A percentile compares a stretch with the other conserved stretches of the same genome.
These are phyloP conservation scores for Sphaeridia pumilis DNA, from an alignment of 2,888 invertebrate species.

Conservation along the genomic window DNA sequence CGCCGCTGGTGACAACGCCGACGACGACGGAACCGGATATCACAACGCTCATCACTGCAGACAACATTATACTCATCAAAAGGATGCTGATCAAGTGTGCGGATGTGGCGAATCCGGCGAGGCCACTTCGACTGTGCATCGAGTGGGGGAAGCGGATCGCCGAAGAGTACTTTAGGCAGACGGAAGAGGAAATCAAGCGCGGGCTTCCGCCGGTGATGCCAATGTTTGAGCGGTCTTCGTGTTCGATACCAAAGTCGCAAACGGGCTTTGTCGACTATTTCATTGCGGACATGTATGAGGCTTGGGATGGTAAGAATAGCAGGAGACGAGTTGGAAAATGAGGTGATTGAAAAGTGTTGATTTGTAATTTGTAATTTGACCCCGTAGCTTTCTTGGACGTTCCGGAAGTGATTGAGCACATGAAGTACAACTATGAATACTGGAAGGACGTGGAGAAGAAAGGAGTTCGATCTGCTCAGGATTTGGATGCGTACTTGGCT, in stretches of 20 bases:
- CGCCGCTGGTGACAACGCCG: conserved; percentile 19
- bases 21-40: conserved; percentile 35
- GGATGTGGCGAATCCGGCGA: conserved; percentile 91
- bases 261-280: conserved; percentile 96
- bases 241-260: conserved; percentile 95
- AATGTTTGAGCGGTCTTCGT: conserved; percentile 86
- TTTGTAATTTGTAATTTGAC: background rate
- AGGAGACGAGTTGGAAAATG: background rate
- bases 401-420: conserved; percentile 74
- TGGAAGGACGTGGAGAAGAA: conserved; percentile 60
- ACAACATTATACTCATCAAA: conserved; percentile 75
- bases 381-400: conserved; percentile 73
- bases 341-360: no score
- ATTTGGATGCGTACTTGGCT: conserved; percentile 19
- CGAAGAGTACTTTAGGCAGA: conserved; percentile 93
- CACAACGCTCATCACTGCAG: conserved; percentile 48
- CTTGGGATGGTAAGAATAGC: conserved; percentile 62
- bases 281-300: conserved; percentile 94
- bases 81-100: conserved; percentile 98
- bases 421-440: conserved; percentile 73
- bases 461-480: conserved; percentile 34
- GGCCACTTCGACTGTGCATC: conserved; percentile 68
- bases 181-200: conserved; percentile 84
- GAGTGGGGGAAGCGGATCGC: conserved; percentile 95
- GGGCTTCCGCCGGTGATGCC: conserved; percentile 95